Base-by-base conservation (phyloP, 2,888 invertebrate species). In the Thereva nobilitata region DNA sequence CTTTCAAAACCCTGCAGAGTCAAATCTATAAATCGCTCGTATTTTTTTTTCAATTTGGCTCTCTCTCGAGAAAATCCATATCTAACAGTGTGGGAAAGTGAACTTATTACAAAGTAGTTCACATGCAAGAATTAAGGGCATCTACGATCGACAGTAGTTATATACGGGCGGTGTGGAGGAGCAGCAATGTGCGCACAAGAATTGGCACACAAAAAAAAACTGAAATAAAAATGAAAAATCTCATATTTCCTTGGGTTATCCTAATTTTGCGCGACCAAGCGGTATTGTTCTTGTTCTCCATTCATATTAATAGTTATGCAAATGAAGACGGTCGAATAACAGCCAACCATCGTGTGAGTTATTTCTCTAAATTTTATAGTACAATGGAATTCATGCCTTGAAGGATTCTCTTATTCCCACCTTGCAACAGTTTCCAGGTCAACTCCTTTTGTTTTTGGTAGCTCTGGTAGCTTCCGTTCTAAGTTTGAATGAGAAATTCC, bases 401-500 rank as follows among this genome's bases (percentile, higher is more conserved):
- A 23, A 44, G 35, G 4, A 9, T 44, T 38, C 42, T 42, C 34
- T 23, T 56, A 44, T 23, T 34, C 12, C 9, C 56, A 49, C 38
- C 38, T 59, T 49, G 59, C 45, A 59, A 59, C 55, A 40, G 12
- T 59, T 59, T 49, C 38, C 59, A 59, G 59, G 59, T 38, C 34
- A 40, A 47, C 42, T 38, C 47, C 10, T n/a, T 59, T 47, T 49
- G 45, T 45, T 59, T n/a, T 59, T 5, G 34, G 38, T 34, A 37
- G 59, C 49, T 35, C 4, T 44, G 10, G 12, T 4, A 49, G 7
- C 9, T 2, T 49, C 10, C 10, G 23, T 23, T 23, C 23, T 23
- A 23, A 23, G 23, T 23, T 23, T 23, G 23, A 23, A 23, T 23
- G 23, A 23, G 23, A 23, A 23, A 23, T 23, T 23, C 23, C 23